Conservation (phyloP, 1,140 invertebrate species). For the Gryllus bimaculatus region DNA sequence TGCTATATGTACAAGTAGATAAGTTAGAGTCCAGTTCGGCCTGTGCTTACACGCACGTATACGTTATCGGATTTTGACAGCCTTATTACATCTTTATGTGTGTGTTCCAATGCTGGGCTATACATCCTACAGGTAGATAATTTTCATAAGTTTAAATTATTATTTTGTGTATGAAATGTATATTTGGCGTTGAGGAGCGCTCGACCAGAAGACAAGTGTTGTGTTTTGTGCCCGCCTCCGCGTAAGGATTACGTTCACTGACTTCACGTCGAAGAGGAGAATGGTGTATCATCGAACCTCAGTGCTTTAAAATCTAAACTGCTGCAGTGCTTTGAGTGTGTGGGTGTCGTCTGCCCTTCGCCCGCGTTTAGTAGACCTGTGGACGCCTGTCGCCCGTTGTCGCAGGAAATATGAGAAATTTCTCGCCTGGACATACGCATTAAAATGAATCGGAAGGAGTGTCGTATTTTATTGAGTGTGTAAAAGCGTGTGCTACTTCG, state of each 20-base stretch:
- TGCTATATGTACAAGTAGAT: constrained; percentile 11
- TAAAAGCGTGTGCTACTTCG: background rate
- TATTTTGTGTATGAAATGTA: background rate
- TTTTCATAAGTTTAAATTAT: background rate
- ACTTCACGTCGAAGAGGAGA: background rate
- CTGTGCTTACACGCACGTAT: background rate
- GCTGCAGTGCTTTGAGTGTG: background rate
- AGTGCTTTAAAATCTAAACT: background rate
- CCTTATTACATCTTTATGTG: constrained; percentile 13
- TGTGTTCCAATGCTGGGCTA: constrained; percentile 20
- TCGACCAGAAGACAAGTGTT: background rate
- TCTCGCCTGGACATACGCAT: background rate
- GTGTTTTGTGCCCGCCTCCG: background rate
- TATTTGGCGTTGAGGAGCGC: background rate
- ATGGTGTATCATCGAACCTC: background rate
- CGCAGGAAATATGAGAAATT: background rate
- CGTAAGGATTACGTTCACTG: background rate
- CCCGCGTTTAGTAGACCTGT: background rate
- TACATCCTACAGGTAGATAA: constrained; percentile 19
- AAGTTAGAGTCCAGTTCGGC: constrained; percentile 7
- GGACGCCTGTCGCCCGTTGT: background rate
- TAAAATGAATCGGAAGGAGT: background rate
- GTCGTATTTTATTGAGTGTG: background rate
- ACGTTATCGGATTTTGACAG: constrained; percentile 7
- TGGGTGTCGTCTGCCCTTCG: background rate